Evolutionary conservation across 2,797 vertebrate species (phyloP), one percentile per base, ranked within the genome.

Genomic region (Sciurus carolinensis): DNA sequence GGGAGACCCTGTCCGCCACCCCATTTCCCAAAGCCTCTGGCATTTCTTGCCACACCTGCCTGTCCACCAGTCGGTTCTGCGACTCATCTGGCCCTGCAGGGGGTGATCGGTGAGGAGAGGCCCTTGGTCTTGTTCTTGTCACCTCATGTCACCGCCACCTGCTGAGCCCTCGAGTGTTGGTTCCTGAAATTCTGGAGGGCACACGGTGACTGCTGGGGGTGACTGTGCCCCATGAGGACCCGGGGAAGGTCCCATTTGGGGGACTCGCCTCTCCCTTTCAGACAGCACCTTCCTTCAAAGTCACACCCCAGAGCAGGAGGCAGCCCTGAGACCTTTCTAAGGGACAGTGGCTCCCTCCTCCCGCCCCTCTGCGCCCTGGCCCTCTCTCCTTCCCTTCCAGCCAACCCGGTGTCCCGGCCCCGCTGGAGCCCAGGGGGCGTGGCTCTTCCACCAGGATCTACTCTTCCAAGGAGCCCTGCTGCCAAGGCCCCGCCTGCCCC

Each of bases 201-300:
- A 30, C 33, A 30, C 1, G 13, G 59, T 13, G 5, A 39, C 80
- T 85, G 79, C 26, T 85, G 87, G 39, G 44, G 59, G 73, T 47
- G 5, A 76, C 81, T 28, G 86, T 20, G 42, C 82, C 73, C 47
- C 33, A 42, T 62, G 59, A 67, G 95, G 42, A 36, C 87, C 93
- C 33, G 59, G 84, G 85, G 87, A 71, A 94, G 81, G 80, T 64
- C 33, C 66, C 57, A 76, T 89, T 75, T 59, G 42, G 57, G 84
- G 52, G 77, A 50, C 91, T 66, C 76, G 67, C 83, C 91, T 42
- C 64, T 72, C 86, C 57, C 87, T 64, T 64, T 1, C 87, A 8
- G 14, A 82, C 54, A 93, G 50, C 81, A 71, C 64, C 93, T 73
- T 79, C 59, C 77, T 84, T 47, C n/a, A 9, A 54, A n/a, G 18